A percentile compares a stretch with the other conserved stretches of the same genome.
Conservation (phyloP, 2,888 invertebrate species). For the Mimachlamys varia region DNA sequence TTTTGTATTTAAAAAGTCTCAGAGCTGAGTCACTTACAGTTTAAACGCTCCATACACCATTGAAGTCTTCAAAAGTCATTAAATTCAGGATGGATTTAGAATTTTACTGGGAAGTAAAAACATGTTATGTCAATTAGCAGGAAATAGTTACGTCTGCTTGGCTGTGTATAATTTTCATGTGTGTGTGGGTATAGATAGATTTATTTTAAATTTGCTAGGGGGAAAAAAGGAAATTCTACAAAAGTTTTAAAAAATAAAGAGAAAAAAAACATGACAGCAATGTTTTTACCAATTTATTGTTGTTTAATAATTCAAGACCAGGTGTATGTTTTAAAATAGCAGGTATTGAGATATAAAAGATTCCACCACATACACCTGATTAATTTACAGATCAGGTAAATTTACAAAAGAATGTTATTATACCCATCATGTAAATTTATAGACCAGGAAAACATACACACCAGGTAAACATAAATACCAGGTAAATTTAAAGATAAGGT, state of each 20-base stretch:
- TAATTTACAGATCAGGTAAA: too few species aligned
- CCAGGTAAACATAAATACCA: too few species aligned
- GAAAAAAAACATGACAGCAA: too few species aligned
- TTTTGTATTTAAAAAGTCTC: not conserved
- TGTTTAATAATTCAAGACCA: too few species aligned
- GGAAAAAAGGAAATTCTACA: not conserved
- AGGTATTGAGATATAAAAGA: not conserved
- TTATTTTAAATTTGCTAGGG: not conserved
- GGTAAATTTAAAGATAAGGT: too few species aligned
- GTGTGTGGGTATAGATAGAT: not conserved
- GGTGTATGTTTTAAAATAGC: too few species aligned
- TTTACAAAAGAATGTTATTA: too few species aligned
- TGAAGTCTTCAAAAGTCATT: slow-evolving; percentile 31
- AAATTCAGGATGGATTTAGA: slow-evolving; percentile 18
- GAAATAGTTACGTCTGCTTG: not conserved
- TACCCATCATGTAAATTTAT: too few species aligned
- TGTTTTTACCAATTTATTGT: too few species aligned
- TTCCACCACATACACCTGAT: too few species aligned
- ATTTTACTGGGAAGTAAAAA: not conserved
- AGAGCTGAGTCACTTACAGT: slow-evolving; percentile 20
- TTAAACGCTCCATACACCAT: not conserved
- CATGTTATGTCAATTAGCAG: slow-evolving; percentile 35
- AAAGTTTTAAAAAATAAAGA: not conserved
- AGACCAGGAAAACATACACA: too few species aligned
- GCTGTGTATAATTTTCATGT: slow-evolving; percentile 14